A percentile compares a stretch with the other conserved stretches of the same genome.
Evolutionary conservation across 2,888 invertebrate genomes (phyloP).

Genomic region (Octodonta nipae): DNA sequence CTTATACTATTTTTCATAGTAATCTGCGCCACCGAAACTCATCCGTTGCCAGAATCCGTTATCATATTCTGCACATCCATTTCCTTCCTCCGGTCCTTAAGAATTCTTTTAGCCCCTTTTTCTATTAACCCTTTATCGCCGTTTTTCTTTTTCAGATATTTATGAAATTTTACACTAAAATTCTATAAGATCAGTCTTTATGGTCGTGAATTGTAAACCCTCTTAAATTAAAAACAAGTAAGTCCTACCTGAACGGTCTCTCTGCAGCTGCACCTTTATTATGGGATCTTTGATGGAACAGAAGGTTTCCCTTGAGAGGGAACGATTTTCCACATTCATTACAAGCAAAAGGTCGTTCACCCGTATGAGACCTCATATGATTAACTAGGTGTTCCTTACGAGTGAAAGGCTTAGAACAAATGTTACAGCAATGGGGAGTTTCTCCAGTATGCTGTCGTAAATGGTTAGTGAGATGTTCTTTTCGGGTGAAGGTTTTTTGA

Average conservation of each 20-base stretch:
- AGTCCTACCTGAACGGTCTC: slow-evolving; percentile 42
- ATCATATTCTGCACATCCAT: no score
- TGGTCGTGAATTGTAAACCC: no score
- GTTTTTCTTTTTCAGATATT: no score
- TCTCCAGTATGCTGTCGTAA: slow-evolving; percentile 59
- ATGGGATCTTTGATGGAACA: slow-evolving; percentile 78
- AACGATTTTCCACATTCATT: slow-evolving; percentile 78
- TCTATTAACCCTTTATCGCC: not conserved
- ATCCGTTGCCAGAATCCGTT: no score
- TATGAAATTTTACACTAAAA: no score
- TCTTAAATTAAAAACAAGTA: no score
- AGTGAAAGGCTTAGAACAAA: slow-evolving; percentile 63
- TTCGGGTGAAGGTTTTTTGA: slow-evolving; percentile 55
- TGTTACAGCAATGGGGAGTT: slow-evolving; percentile 57
- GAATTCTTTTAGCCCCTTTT: not conserved
- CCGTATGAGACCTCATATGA: slow-evolving; percentile 66
- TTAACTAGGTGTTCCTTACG: slow-evolving; percentile 61
- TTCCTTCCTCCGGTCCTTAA: no score
- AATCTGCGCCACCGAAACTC: no score
- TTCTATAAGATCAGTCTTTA: no score
- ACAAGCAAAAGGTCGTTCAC: slow-evolving; percentile 72
- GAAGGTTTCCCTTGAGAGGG: slow-evolving; percentile 64
- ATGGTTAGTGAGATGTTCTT: slow-evolving; percentile 60
- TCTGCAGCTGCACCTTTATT: slow-evolving; percentile 46
- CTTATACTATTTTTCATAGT: no score